Evolutionary conservation across 2,888 invertebrate genomes (phyloP).

Genomic region (Chrysodeixis includens): DNA sequence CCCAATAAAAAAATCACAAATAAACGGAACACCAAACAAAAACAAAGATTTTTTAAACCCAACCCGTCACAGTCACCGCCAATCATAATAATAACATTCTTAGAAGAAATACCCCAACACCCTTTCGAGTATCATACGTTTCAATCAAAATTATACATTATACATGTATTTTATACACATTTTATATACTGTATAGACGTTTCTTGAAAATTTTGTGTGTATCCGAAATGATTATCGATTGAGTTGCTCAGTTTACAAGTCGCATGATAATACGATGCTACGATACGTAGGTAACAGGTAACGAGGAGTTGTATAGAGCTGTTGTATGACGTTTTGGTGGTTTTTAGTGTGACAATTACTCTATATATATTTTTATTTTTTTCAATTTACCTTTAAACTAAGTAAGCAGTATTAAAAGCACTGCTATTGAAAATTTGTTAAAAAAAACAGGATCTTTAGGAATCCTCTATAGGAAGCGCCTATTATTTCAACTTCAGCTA

Average conservation of each 20-base stretch:
- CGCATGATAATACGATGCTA: conserved; percentile 82
- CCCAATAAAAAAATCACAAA: no score
- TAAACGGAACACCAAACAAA: conserved; percentile 8
- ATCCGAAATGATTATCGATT: conserved; percentile 85
- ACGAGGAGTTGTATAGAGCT: conserved; percentile 53
- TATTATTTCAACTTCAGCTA: no score
- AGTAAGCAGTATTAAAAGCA: no score
- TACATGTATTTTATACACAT: background rate
- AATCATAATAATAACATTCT: conserved; percentile 54
- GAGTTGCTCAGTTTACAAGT: conserved; percentile 86
- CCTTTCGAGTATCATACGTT: conserved; percentile 59
- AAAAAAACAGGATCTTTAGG: no score
- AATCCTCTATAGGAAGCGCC: no score
- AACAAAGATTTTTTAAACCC: conserved; percentile 28
- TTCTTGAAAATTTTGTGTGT: conserved; percentile 63
- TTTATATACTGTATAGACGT: conserved; percentile 25
- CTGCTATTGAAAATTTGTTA: no score
- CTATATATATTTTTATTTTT: background rate
- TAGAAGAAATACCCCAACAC: conserved; percentile 43
- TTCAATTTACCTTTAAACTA: no score
- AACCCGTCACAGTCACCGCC: conserved; percentile 36
- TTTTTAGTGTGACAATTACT: conserved; percentile 54
- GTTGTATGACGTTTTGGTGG: conserved; percentile 36
- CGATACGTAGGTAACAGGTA: conserved; percentile 72
- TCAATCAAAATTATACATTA: conserved; percentile 60